Evolutionary conservation across 2,888 invertebrate genomes (phyloP).

Genomic region (Galerucella calmariensis): DNA sequence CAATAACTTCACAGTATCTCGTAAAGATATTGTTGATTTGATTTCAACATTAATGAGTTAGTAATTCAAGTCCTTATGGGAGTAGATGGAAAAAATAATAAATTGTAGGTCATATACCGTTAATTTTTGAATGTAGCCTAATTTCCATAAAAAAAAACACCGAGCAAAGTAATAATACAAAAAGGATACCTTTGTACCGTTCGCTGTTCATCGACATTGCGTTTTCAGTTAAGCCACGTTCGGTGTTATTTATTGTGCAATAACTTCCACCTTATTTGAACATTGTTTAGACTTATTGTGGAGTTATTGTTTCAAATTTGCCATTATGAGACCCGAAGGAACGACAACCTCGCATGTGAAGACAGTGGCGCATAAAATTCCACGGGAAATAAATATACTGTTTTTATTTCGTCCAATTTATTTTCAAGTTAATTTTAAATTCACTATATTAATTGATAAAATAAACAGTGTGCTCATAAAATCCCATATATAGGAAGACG

Average conservation of each 20-base stretch:
- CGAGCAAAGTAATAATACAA: slow-evolving; percentile 7
- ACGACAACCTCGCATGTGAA: slow-evolving; percentile 29
- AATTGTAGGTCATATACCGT: slow-evolving; percentile 26
- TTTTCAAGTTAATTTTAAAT: not conserved
- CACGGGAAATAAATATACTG: slow-evolving; percentile 5
- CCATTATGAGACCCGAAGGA: slow-evolving; percentile 39
- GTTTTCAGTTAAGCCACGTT: slow-evolving; percentile 37
- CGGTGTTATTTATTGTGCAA: slow-evolving; percentile 38
- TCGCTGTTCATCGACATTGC: slow-evolving; percentile 23
- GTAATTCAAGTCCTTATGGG: not conserved
- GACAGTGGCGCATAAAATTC: slow-evolving; percentile 24
- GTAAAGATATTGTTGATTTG: not conserved
- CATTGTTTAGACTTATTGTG: slow-evolving; percentile 37
- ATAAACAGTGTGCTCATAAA: not conserved
- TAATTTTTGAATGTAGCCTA: slow-evolving; percentile 23
- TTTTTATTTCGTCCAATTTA: not conserved
- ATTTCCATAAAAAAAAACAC: slow-evolving; percentile 26
- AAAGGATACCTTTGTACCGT: slow-evolving; percentile 26
- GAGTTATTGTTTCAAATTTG: slow-evolving; percentile 45
- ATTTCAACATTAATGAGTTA: not conserved
- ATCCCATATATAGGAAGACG: no score
- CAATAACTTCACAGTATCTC: no score
- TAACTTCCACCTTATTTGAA: slow-evolving; percentile 41
- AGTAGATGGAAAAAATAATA: slow-evolving; percentile 18
- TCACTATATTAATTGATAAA: not conserved